Base-by-base conservation (phyloP, 2,797 vertebrate species). In the Dromococcyx pavoninus region DNA sequence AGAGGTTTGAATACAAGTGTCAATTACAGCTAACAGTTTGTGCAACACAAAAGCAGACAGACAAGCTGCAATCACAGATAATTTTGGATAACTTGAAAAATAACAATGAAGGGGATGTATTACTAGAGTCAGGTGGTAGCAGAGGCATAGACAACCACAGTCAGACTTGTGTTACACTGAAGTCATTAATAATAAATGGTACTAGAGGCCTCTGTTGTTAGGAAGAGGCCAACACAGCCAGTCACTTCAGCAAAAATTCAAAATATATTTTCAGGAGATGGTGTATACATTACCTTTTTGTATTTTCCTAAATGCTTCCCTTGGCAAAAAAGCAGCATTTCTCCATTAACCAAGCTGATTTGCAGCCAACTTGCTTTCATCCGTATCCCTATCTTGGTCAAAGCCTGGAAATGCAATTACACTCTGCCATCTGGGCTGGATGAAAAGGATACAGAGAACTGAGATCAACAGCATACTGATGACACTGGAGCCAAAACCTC, bases 331-430 rank as follows among this genome's bases (percentile, higher is more conserved):
- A 96, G 83, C 48, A 85, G 64, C 76, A 88, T 93, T 96, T 95
- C 91, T 94, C 70, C 89, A 91, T 95, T 95, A 94, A 96, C 92
- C 91, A 94, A 91, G 86, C 35, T 94, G 94, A 93, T 88, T 54
- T 95, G 92, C 88, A 96, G 94, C 91, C 94, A 97, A 91, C 35
- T 96, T 87, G 90, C 86, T 97, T 95, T 96, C 88, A 94, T 88
- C 89, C 91, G 93, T 76, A 92, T 67, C 82, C 91, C 91, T 96
- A 96, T 94, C 94, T 95, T 94, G 86, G 94, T 95, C 86, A 96
- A 92, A 96, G 80, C 78, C 95, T 95, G 94, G 89, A 95, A 96
- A 97, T 95, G 91, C 74, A 95, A 95, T 96, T 94, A 96, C 25
- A 94, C 24, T 84, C 60, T 96, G 86, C 94, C 94, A 95, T 95